These are phyloP conservation scores for Nomada fucata DNA, from an alignment of 2,888 invertebrate genomes.

Conservation along the genomic window DNA sequence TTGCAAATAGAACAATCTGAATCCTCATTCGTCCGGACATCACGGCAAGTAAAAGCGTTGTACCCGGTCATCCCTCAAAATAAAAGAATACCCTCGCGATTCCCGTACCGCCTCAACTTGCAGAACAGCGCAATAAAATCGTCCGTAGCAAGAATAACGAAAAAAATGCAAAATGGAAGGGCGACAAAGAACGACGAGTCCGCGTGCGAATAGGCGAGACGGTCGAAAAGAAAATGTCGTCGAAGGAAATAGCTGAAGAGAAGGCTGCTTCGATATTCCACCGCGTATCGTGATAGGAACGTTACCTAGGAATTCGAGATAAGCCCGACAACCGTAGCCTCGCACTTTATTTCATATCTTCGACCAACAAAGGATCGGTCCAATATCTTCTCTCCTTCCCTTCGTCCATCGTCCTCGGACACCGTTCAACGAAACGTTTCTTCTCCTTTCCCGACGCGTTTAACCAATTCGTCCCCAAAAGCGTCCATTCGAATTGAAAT, in stretches of 20 bases:
- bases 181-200: neutral
- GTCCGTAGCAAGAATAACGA: neutral
- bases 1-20: too few relatives aligned
- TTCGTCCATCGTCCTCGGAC: neutral
- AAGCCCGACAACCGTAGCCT: slow-evolving; percentile 64
- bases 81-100: too few relatives aligned
- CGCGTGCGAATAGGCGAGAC: neutral
- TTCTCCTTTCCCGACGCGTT: neutral
- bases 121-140: neutral
- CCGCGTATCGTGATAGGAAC: slow-evolving; percentile 30
- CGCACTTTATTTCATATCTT: slow-evolving; percentile 76
- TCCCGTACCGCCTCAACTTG: too few relatives aligned
- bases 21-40: too few relatives aligned
- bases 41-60: too few relatives aligned
- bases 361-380: slow-evolving; percentile 77
- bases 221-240: neutral
- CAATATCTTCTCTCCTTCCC: slow-evolving; percentile 21
- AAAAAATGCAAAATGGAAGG: neutral
- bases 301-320: slow-evolving; percentile 70
- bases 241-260: slow-evolving; percentile 24
- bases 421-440: neutral
- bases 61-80: too few relatives aligned
- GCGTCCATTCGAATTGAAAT: slow-evolving; percentile 6
- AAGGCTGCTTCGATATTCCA: slow-evolving; percentile 21
- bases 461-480: slow-evolving; percentile 5